A percentile compares a stretch with the other conserved stretches of the same genome.
These are phyloP conservation scores for Rhaphigaster nebulosa DNA, from an alignment of 2,888 invertebrate genomes.

Conservation along the genomic window DNA sequence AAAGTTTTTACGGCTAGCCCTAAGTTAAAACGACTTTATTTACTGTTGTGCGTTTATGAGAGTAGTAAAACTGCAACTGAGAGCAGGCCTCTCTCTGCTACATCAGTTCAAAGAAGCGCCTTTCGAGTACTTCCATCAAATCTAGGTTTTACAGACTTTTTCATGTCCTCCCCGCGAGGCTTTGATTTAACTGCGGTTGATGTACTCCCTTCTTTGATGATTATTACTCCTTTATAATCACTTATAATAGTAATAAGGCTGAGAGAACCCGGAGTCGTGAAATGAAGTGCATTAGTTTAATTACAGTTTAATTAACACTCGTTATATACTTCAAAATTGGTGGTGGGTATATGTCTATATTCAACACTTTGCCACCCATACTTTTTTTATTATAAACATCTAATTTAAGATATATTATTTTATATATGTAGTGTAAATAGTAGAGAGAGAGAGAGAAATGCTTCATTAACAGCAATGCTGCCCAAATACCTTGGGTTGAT, in stretches of 20 bases:
- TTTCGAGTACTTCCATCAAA: constrained; percentile 5
- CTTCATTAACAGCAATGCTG: no score
- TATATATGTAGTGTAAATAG: no score
- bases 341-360: no score
- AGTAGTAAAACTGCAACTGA: constrained; percentile 20
- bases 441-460: no score
- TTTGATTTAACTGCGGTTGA: neutral
- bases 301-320: neutral
- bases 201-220: neutral
- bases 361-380: no score
- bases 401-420: no score
- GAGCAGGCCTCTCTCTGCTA: neutral
- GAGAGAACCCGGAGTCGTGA: neutral
- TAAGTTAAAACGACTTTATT: constrained; percentile 53
- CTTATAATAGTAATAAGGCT: neutral
- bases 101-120: neutral
- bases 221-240: neutral
- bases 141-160: constrained; percentile 6
- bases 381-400: no score
- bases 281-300: neutral
- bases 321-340: no score
- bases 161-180: neutral
- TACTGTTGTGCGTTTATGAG: constrained; percentile 48
- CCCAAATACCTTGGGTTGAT: no score
- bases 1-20: constrained; percentile 25